phyloP scores from a whole-genome alignment of 2,113 vertebrate genomes.

The Anhinga anhinga region DNA sequence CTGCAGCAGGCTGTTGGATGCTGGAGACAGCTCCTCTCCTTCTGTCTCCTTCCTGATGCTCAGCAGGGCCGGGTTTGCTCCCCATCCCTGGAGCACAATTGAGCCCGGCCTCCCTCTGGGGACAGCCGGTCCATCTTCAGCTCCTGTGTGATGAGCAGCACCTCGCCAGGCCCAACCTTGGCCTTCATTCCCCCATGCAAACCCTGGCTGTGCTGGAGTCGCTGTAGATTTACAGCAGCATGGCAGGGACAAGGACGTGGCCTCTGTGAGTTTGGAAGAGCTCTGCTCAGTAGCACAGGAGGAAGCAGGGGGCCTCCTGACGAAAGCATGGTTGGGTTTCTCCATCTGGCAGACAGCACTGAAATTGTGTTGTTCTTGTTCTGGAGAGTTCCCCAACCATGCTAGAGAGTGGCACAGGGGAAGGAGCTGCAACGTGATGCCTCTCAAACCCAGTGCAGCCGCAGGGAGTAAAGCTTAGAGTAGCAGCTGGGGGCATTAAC shows the following conservation, averaged over 20 bases:
- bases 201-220: neutral
- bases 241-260: neutral
- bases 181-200: accelerated
- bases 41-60: neutral
- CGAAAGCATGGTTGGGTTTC: neutral
- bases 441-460: neutral
- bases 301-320: neutral
- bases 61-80: neutral
- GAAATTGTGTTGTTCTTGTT: neutral
- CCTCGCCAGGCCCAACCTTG: accelerated
- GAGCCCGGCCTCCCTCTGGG: accelerated
- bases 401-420: neutral
- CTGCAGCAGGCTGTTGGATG: neutral
- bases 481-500: slow-evolving; percentile 8
- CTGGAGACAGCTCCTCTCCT: neutral
- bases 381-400: neutral
- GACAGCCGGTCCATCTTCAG: neutral
- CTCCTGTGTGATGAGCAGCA: neutral
- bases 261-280: neutral
- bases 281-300: neutral
- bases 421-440: slow-evolving; percentile 38
- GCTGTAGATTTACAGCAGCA: neutral
- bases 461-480: neutral
- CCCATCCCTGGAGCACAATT: no score
- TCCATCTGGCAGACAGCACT: neutral